Evolutionary conservation across 2,888 invertebrate genomes (phyloP), one percentile per base, ranked within the genome.

Genomic region (Ophioninae sp.): DNA sequence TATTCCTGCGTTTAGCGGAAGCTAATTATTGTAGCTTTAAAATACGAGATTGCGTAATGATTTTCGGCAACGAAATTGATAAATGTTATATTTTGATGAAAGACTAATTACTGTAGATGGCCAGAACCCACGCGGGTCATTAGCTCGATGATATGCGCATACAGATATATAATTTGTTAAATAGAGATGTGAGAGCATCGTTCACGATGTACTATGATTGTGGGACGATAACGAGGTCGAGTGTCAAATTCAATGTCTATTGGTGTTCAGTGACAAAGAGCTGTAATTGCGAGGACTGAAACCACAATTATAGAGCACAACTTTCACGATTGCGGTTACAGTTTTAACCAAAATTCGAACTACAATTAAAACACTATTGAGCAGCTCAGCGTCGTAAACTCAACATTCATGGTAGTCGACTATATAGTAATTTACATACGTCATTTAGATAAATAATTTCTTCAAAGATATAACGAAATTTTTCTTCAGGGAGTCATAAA

Each of bases 151-250:
- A 58, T 64, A 76, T 39, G 17, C 22, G 58, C 23, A 58, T 56
- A 0, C 58, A 39, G 3, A 44, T 0, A 59, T 20, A 39, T 41
- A 39, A n/a, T 6, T 61, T 20, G 56, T 39, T 44, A 8, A 9
- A 51, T 51, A 10, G 10, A 5, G 51, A 74, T 56, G 64, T 56
- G 30, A 64, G 30, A 8, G 9, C 10, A 17, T 30, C 17, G 37
- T 51, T 13, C n/a, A n/a, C 64, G 30, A 30, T 10, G 7, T 59
- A 30, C 30, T 6, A 23, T 30, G 17, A 63, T 30, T 1, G 2
- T 44, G 59, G 17, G 23, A 20, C 37, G 64, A 74, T 74, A 64
- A 74, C 63, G 10, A 64, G 74, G 8, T 41, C 17, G 37, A 63
- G 37, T 64, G 20, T 74, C 64, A 30, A 51, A 51, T 64, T 64